Base-by-base conservation (phyloP, 1,140 invertebrate genomes). In the Druon quercuslanigerum region DNA sequence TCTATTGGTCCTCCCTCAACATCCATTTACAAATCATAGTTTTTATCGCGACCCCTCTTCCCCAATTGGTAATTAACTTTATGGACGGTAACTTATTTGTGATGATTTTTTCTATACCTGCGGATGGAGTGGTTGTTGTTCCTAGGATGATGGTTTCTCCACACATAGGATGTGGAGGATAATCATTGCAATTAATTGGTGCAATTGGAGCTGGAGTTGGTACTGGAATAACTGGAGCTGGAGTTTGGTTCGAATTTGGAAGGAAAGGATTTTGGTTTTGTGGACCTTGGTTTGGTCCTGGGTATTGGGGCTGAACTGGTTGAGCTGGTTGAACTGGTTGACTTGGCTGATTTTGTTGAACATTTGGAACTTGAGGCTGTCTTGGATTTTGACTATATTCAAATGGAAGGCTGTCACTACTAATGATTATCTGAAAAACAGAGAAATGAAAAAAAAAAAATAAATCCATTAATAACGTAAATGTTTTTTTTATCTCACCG, bases 121-220 rank as follows among this genome's bases (percentile, higher is more conserved):
- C 50, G 11, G 50, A 2, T 12, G 3, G n/a, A 51, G 40, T 14
- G 40, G 25, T 66, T 66, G 60, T 66, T 0, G 60, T 40, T 6
- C 25, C 60, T 16, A n/a, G 60, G 19, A 57, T 14, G 13, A 57
- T 33, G 40, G 33, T 16, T 16, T 66, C 60, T 40, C 60, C 60
- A 66, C 60, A 66, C 60, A 66, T 66, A n/a, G 60, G 60, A 40
- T 66, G 60, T 66, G 33, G 25, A 7, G 60, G 25, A 66, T 66
- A 66, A 66, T 13, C 9, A 66, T 66, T 66, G 25, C 60, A 66
- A 66, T 66, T 66, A 40, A 72, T 50, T 51, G 75, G 57, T 17
- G 54, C 17, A 40, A 66, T 72, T 8, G 16, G 19, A 13, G 76
- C 19, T 72, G 52, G 71, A 50, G 16, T 66, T 50, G 73, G 17